Evolutionary conservation across 2,888 invertebrate species (phyloP).

Genomic region (Flabesymbios commensalis): DNA sequence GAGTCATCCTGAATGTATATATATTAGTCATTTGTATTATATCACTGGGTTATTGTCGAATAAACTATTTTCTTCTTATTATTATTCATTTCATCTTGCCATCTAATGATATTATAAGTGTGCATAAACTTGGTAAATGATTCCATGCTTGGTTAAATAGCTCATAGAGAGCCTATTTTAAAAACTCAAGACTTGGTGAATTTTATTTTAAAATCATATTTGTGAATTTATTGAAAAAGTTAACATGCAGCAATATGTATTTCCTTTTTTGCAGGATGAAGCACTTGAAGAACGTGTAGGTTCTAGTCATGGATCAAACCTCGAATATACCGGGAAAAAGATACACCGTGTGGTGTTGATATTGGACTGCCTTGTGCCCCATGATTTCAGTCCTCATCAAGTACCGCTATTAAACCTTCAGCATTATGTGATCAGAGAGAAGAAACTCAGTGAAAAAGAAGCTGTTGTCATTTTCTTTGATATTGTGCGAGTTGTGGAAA

Average conservation of each 20-base stretch:
- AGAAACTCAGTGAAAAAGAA: constrained; percentile 75
- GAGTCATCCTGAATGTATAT: too few relatives aligned
- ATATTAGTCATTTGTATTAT: too few relatives aligned
- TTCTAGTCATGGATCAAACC: constrained; percentile 59
- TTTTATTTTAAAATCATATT: background rate
- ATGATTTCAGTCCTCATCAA: constrained; percentile 68
- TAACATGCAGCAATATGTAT: too few relatives aligned
- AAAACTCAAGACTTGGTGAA: background rate
- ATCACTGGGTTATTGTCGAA: too few relatives aligned
- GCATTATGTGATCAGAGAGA: constrained; percentile 77
- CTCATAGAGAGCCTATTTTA: background rate
- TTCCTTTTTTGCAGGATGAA: constrained; percentile 74
- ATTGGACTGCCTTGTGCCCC: constrained; percentile 74
- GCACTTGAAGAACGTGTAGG: constrained; percentile 71
- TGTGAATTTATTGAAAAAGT: too few relatives aligned
- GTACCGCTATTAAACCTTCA: constrained; percentile 69
- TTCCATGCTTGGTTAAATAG: too few relatives aligned
- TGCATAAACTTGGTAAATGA: too few relatives aligned
- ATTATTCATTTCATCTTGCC: too few relatives aligned
- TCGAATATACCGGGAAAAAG: constrained; percentile 55
- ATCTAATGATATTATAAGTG: too few relatives aligned
- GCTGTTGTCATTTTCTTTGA: constrained; percentile 76
- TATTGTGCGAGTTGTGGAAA: constrained; percentile 74
- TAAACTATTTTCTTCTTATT: too few relatives aligned
- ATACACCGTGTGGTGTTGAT: constrained; percentile 71